A percentile compares a stretch with the other conserved stretches of the same genome.
Evolutionary conservation across 2,888 invertebrate species (phyloP).

Genomic region (Lasioglossum zephyrum): DNA sequence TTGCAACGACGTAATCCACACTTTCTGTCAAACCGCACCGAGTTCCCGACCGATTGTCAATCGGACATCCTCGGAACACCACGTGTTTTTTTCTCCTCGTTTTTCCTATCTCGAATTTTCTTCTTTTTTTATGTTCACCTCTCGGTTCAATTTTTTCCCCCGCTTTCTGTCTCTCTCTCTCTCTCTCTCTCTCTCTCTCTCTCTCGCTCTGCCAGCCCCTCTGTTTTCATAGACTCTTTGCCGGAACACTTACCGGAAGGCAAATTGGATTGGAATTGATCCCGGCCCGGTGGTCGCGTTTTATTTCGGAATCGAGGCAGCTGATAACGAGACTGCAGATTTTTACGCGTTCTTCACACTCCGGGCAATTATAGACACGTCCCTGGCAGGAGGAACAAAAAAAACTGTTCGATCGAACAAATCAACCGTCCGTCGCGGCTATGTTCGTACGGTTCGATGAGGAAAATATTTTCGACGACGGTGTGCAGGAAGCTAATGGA

Average conservation of each 20-base stretch:
- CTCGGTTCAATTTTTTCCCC: background rate
- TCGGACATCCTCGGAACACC: constrained; percentile 22
- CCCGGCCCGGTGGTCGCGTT: background rate
- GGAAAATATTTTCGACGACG: background rate
- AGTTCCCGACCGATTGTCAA: constrained; percentile 48
- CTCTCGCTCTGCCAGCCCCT: background rate
- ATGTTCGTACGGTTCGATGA: background rate
- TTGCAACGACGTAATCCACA: constrained; percentile 70
- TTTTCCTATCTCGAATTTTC: background rate
- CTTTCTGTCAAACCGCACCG: constrained; percentile 63
- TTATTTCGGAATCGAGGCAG: background rate
- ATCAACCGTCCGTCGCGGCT: background rate
- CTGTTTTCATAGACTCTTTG: constrained; percentile 10
- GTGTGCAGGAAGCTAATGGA: background rate
- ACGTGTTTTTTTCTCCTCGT: background rate
- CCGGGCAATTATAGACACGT: background rate
- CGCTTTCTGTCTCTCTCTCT: background rate
- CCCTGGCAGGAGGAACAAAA: background rate
- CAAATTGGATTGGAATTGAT: constrained; percentile 4
- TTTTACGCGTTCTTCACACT: background rate
- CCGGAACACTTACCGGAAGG: constrained; percentile 5
- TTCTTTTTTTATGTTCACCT: background rate
- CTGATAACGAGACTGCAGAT: background rate
- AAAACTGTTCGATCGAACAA: background rate
- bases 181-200: background rate